These are phyloP conservation scores for Trinorchestia longiramus DNA, from an alignment of 1,140 invertebrate species.

Conservation along the genomic window DNA sequence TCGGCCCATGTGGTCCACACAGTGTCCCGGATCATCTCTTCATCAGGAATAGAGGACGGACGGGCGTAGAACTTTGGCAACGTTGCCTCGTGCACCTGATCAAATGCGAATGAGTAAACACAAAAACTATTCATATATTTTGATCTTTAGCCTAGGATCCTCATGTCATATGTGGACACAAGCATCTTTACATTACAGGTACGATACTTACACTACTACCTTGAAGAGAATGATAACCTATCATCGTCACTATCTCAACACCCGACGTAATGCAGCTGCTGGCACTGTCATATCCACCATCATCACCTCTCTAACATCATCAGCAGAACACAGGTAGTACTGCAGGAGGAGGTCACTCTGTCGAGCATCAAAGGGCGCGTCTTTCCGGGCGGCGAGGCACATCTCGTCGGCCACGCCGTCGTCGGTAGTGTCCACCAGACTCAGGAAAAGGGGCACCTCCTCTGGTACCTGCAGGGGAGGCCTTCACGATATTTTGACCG, in stretches of 20 bases:
- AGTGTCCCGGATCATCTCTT: constrained; percentile 80
- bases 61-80: constrained; percentile 75
- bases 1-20: constrained; percentile 94
- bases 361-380: neutral
- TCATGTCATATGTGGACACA: too few relatives aligned
- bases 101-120: too few relatives aligned
- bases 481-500: neutral
- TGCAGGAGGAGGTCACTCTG: neutral
- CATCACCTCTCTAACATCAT: constrained; percentile 49
- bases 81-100: constrained; percentile 74
- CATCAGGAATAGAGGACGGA: constrained; percentile 78
- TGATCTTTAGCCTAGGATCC: too few relatives aligned
- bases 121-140: too few relatives aligned
- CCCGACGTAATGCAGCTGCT: too few relatives aligned
- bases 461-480: constrained; percentile 50
- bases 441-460: constrained; percentile 73
- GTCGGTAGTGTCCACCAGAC: constrained; percentile 82
- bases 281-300: neutral
- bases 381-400: constrained; percentile 7
- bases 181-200: too few relatives aligned
- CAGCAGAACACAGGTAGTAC: constrained; percentile 53
- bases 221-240: neutral
- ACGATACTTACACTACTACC: too few relatives aligned
- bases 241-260: neutral
- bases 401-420: constrained; percentile 71